Evolutionary conservation across 2,113 vertebrate genomes (phyloP), one percentile per base, ranked within the genome.

Genomic region (Nyctereutes procyonoides): DNA sequence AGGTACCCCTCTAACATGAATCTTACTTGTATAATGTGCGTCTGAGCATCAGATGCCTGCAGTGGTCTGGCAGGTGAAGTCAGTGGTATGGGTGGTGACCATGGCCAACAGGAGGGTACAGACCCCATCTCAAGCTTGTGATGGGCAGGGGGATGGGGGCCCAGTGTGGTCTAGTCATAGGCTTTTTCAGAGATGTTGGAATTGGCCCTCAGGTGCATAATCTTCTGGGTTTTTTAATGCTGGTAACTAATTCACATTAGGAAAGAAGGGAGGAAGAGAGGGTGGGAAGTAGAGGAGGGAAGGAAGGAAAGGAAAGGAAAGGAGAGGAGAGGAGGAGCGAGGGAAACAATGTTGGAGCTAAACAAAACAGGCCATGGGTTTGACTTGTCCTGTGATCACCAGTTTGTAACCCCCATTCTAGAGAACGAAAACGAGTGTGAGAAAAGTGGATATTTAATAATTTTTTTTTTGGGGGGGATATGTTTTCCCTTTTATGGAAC

Each of bases 21-120:
- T 20, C 20, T 81, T 48, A 11, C 4, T 32, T 14, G 9, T 32
- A 9, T 0, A 0, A 2, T 3, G 8, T 15, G 7, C 8, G 2
- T 60, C 11, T 16, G 51, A 56, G 38, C 81, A 6, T 67, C n/a
- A 11, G 9, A 4, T 17, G n/a, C 9, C 79, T n/a, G 0, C 22
- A 38, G 48, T 12, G 5, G 38, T 62, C 24, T 22, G 26, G 38
- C 0, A 22, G 90, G 80, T 9, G 35, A 8, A 32, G 28, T 14
- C 38, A 20, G 76, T 35, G 32, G n/a, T 5, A 0, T 3, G 5
- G 43, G 4, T 48, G 55, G 38, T 15, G 32, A 65, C 67, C 1
- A 1, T 19, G 32, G 83, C 58, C 53, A 6, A 2, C 32, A 15
- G 17, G n/a, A 63, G 12, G n/a, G 20, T 9, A 14, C n/a, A 48